These are phyloP conservation scores for Ennomos fuscantarius DNA, from an alignment of 2,888 invertebrate species.

Conservation along the genomic window DNA sequence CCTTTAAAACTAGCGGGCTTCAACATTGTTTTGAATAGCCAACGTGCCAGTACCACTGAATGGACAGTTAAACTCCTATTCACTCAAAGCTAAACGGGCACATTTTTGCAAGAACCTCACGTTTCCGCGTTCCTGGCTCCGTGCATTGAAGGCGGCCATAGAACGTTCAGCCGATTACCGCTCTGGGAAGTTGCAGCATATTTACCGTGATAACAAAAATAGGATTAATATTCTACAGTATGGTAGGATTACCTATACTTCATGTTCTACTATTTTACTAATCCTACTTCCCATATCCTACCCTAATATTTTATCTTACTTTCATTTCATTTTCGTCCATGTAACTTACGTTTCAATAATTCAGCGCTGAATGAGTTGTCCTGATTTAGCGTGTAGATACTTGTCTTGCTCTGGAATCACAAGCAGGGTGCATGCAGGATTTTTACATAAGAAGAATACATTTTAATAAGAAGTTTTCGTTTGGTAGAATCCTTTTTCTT, in stretches of 20 bases:
- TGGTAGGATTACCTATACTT: too few relatives aligned
- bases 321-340: too few relatives aligned
- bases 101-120: constrained; percentile 65
- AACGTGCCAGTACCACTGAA: constrained; percentile 61
- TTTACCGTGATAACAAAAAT: constrained; percentile 20
- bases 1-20: constrained; percentile 46
- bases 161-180: constrained; percentile 36
- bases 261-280: too few relatives aligned
- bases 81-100: constrained; percentile 69
- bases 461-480: too few relatives aligned
- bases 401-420: too few relatives aligned
- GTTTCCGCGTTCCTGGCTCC: constrained; percentile 69
- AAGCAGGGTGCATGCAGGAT: too few relatives aligned
- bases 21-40: constrained; percentile 70
- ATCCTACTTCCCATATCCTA: too few relatives aligned
- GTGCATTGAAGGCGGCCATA: constrained; percentile 43
- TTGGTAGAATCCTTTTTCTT: neutral
- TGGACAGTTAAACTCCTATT: constrained; percentile 76
- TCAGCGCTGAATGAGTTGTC: too few relatives aligned
- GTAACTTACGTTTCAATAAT: too few relatives aligned
- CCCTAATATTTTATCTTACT: too few relatives aligned
- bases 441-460: too few relatives aligned
- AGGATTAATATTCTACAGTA: neutral
- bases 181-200: constrained; percentile 37
- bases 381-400: too few relatives aligned